Evolutionary conservation across 2,797 vertebrate species (phyloP), one percentile per base, ranked within the genome.

Genomic region (Sternarchorhynchus goeldii): DNA sequence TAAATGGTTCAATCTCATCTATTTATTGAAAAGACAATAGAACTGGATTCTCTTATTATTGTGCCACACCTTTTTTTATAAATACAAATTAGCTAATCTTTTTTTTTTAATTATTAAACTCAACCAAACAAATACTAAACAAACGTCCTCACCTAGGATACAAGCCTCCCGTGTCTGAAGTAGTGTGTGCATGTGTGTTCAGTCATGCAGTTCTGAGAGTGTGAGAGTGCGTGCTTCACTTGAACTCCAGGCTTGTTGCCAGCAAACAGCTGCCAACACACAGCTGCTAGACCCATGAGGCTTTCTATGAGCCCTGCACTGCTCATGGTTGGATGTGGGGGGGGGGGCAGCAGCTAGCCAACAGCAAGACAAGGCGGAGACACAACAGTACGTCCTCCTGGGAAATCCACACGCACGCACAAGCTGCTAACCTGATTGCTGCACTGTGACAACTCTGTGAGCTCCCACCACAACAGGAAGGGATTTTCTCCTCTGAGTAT

Each of bases 311-410:
- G 34, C 45, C 21, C 68, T 53, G 60, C 4, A 41, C 56, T 45
- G 50, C 32, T 36, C 60, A 36, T 17, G n/a, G 39, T 3, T 6
- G 5, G 39, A 41, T 41, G 39, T 4, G 39, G 39, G 39, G 5
- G 7, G 45, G 75, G 71, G 74, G 68, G n/a, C n/a, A n/a, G 25
- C 75, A 60, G 73, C 39, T 21, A 69, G 50, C 16, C 3, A 63
- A 79, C 60, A 65, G 67, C 62, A 73, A 56, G 78, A 76, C 20
- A 31, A 66, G 67, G 70, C 20, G 14, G 65, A 59, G 20, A 25
- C 72, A 17, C 74, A 58, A 78, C 65, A 75, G 65, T 57, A 29
- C 73, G 56, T 50, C 39, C 72, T 71, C 73, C 62, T 77, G 65
- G 63, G 76, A 73, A 34, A 70, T 58, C 66, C n/a, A 20, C 17